Evolutionary conservation across 2,797 vertebrate genomes (phyloP).

Genomic region (Steatocranus sp.): DNA sequence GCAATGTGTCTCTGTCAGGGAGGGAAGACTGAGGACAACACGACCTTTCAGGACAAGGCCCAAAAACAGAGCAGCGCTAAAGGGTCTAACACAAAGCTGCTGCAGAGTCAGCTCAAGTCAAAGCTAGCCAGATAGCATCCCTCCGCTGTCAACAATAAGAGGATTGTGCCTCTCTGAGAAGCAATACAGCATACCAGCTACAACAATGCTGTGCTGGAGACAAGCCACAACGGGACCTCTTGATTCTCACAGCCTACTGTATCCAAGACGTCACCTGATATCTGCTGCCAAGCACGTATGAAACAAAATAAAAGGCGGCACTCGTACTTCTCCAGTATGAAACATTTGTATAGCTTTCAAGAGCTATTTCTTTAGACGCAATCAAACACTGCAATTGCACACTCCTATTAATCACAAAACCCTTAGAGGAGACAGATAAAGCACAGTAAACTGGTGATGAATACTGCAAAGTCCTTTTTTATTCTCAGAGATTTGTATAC

Average conservation of each 20-base stretch:
- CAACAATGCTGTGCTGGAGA: background rate
- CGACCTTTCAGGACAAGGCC: conserved; percentile 19
- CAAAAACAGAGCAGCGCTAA: conserved; percentile 9
- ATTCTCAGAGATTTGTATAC: conserved; percentile 4
- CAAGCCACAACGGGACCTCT: conserved; percentile 8
- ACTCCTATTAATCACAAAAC: background rate
- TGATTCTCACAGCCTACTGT: background rate
- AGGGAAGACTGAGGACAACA: conserved; percentile 28
- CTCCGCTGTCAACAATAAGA: conserved; percentile 32
- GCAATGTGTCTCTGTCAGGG: conserved; percentile 31
- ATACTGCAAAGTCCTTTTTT: background rate
- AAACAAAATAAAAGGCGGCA: background rate
- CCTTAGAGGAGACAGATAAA: background rate
- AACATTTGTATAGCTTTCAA: background rate
- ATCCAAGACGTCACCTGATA: background rate
- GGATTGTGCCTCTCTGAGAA: conserved; percentile 30
- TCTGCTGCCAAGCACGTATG: background rate
- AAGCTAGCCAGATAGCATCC: conserved; percentile 18
- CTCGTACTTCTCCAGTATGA: background rate
- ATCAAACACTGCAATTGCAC: background rate
- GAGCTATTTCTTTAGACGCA: background rate
- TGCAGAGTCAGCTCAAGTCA: conserved; percentile 25
- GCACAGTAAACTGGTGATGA: background rate
- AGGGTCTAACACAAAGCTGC: conserved; percentile 21
- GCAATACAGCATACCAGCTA: background rate